These are phyloP conservation scores for Brenthis daphne DNA, from an alignment of 2,888 invertebrate species.

Conservation along the genomic window DNA sequence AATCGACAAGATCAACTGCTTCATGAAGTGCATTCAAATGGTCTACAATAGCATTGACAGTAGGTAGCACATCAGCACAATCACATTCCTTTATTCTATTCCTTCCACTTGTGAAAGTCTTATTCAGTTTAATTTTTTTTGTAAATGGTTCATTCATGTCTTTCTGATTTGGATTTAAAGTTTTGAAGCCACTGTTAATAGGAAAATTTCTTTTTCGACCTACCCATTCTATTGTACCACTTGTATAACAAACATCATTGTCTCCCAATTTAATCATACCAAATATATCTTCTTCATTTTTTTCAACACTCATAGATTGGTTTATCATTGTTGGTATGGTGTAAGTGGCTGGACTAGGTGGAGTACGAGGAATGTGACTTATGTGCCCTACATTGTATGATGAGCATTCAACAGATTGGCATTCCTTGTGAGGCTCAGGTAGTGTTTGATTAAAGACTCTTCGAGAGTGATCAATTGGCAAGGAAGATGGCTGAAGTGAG, in stretches of 20 bases:
- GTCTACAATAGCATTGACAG: conserved; percentile 78
- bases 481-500: conserved; percentile 24
- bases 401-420: conserved; percentile 37
- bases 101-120: conserved; percentile 46
- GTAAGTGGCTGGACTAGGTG: conserved; percentile 65
- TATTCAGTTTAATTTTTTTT: conserved; percentile 56
- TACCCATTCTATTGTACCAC: conserved; percentile 76
- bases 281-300: conserved; percentile 56
- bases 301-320: conserved; percentile 45
- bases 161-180: conserved; percentile 52
- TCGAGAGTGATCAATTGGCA: conserved; percentile 11
- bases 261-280: conserved; percentile 73
- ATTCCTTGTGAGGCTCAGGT: conserved; percentile 29
- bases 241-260: conserved; percentile 76
- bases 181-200: conserved; percentile 73
- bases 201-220: conserved; percentile 71
- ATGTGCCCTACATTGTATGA: conserved; percentile 62
- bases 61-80: conserved; percentile 72
- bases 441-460: conserved; percentile 15
- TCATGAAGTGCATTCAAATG: conserved; percentile 81
- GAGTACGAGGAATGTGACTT: conserved; percentile 68
- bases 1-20: conserved; percentile 79
- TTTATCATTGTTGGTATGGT: conserved; percentile 58
- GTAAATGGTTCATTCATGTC: conserved; percentile 48
- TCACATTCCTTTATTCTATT: conserved; percentile 61